These are phyloP conservation scores for Molanna angustata DNA, from an alignment of 2,888 invertebrate species.

Conservation along the genomic window DNA sequence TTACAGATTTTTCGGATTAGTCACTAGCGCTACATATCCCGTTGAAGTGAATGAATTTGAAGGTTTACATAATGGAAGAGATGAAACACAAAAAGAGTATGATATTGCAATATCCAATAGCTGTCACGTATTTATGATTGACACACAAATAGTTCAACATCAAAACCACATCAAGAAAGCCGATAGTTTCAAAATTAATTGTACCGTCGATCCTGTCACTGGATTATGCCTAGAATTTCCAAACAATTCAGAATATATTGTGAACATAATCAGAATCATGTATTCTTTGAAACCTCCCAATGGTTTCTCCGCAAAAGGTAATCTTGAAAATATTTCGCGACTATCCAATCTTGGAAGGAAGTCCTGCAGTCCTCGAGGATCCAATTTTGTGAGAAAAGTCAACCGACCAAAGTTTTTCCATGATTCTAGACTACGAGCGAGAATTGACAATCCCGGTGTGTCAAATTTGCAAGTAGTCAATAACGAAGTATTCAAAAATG, in stretches of 20 bases:
- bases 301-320: conserved; percentile 44
- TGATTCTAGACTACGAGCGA: conserved; percentile 40
- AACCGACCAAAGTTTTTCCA: conserved; percentile 35
- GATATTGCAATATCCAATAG: conserved; percentile 72
- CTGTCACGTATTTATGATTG: conserved; percentile 93
- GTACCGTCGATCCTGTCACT: conserved; percentile 74
- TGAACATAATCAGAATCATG: conserved; percentile 70
- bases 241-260: conserved; percentile 74
- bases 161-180: conserved; percentile 76
- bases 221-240: conserved; percentile 89
- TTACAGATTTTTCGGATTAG: conserved; percentile 87
- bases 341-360: conserved; percentile 41
- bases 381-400: conserved; percentile 30
- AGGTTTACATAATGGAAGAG: conserved; percentile 14
- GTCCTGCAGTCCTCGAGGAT: conserved; percentile 44
- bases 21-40: conserved; percentile 73
- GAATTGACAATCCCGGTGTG: conserved; percentile 27
- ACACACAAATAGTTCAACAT: conserved; percentile 82
- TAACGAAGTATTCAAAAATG: conserved; percentile 28
- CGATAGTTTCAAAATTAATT: conserved; percentile 79
- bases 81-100: conserved; percentile 17
- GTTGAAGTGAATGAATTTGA: conserved; percentile 38
- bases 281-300: conserved; percentile 60
- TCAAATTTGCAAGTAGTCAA: conserved; percentile 40
- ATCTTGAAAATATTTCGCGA: conserved; percentile 48